Evolutionary conservation across 2,113 vertebrate genomes (phyloP).

Genomic region (Antennarius striatus): DNA sequence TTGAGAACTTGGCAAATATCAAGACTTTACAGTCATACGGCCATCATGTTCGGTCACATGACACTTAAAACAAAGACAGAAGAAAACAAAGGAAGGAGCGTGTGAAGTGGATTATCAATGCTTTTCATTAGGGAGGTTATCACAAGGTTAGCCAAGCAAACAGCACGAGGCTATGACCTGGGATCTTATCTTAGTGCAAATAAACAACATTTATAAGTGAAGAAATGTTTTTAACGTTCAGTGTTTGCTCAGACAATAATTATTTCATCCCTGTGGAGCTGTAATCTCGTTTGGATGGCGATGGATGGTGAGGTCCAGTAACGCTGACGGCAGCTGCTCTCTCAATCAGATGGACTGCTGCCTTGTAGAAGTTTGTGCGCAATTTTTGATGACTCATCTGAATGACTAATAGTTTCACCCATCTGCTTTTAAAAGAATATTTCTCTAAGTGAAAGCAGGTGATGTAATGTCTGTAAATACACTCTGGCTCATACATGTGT

Average conservation of each 20-base stretch:
- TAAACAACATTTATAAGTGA: constrained; percentile 10
- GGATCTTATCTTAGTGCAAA: not conserved
- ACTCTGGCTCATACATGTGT: not conserved
- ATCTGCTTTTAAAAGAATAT: not conserved
- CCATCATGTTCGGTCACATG: constrained; percentile 9
- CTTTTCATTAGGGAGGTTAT: constrained; percentile 26
- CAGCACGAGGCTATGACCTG: constrained; percentile 12
- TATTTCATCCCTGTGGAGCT: constrained; percentile 54
- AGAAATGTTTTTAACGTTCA: constrained; percentile 49
- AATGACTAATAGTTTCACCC: constrained; percentile 1
- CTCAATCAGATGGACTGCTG: constrained; percentile 39
- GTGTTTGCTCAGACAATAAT: constrained; percentile 47
- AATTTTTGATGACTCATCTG: constrained; percentile 12
- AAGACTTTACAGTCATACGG: constrained; percentile 27
- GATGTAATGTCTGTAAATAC: not conserved
- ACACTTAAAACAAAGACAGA: constrained; percentile 8
- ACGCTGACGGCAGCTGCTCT: constrained; percentile 58
- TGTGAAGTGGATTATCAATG: constrained; percentile 27
- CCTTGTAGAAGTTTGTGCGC: not conserved
- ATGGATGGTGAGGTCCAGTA: constrained; percentile 60
- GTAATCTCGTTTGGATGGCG: constrained; percentile 38
- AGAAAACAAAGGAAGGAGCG: constrained; percentile 14
- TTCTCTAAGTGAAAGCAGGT: too few relatives aligned
- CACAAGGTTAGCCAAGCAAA: not conserved
- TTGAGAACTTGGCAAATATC: constrained; percentile 2